Evolutionary conservation across 2,113 vertebrate genomes (phyloP).

Genomic region (Gallinago undulata): DNA sequence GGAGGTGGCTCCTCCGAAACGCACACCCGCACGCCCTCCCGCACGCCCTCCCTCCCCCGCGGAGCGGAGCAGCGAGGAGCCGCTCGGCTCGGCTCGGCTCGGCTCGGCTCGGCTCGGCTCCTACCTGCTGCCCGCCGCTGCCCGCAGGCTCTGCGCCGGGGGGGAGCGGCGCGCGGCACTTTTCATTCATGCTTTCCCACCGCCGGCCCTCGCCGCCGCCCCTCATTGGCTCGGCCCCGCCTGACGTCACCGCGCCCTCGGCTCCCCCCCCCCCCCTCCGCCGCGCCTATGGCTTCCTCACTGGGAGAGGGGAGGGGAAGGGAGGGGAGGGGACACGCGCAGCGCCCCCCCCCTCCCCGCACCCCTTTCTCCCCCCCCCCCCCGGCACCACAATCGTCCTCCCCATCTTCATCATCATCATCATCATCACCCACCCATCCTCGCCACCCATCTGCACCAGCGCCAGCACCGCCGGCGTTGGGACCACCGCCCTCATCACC

Average conservation of each 20-base stretch:
- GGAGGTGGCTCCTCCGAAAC: not conserved
- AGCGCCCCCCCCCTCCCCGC: not conserved
- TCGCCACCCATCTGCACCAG: not conserved
- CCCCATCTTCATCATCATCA: too few relatives aligned
- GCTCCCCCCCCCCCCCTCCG: not conserved
- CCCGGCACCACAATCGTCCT: too few relatives aligned
- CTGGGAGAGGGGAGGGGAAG: not conserved
- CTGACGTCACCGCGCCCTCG: slow-evolving; percentile 29
- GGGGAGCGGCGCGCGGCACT: slow-evolving; percentile 35
- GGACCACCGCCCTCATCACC: too few relatives aligned
- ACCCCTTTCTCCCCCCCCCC: not conserved
- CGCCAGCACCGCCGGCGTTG: not conserved
- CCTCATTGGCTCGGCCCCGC: not conserved
- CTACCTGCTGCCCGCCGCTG: not conserved
- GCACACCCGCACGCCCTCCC: too few relatives aligned
- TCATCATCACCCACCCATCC: too few relatives aligned
- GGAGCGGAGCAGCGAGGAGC: not conserved
- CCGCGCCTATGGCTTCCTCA: not conserved
- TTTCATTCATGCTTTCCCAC: slow-evolving; percentile 65
- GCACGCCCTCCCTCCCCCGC: not conserved
- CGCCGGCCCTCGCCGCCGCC: slow-evolving; percentile 16
- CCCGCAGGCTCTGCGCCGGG: slow-evolving; percentile 45
- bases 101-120: not conserved
- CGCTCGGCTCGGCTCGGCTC: not conserved
- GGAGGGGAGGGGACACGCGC: not conserved